Percentiles rank a stretch among this genome's conserved stretches.
Evolutionary conservation across 2,113 vertebrate genomes (phyloP).

Genomic region (Lasiurus cinereus): DNA sequence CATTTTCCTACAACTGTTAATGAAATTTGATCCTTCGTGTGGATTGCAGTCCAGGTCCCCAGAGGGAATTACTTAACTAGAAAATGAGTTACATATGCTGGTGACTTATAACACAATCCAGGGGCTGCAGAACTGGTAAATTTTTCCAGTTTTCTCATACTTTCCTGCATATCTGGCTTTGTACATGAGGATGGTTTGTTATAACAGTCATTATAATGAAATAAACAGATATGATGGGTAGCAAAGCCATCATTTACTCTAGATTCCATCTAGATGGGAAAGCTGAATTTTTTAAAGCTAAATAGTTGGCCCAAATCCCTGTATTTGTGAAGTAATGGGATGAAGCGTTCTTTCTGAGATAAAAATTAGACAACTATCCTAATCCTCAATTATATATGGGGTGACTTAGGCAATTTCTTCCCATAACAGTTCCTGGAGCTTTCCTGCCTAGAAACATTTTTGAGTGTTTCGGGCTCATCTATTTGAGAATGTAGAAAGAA

Average conservation of each 20-base stretch:
- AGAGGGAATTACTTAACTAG: slow-evolving; percentile 89
- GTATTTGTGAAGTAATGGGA: slow-evolving; percentile 52
- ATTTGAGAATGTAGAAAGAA: slow-evolving; percentile 45
- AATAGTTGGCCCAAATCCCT: slow-evolving; percentile 61
- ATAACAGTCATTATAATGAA: slow-evolving; percentile 71
- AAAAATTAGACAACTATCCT: slow-evolving; percentile 7
- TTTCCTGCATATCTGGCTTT: slow-evolving; percentile 86
- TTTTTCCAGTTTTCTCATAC: slow-evolving; percentile 88
- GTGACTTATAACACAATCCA: slow-evolving; percentile 84
- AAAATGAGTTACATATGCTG: slow-evolving; percentile 90
- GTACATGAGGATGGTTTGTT: slow-evolving; percentile 73
- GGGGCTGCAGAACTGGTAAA: slow-evolving; percentile 83
- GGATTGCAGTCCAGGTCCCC: slow-evolving; percentile 87
- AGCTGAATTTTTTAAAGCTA: slow-evolving; percentile 59
- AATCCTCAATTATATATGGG: not conserved
- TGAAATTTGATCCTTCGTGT: slow-evolving; percentile 89
- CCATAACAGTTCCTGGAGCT: not conserved
- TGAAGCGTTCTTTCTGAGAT: slow-evolving; percentile 52
- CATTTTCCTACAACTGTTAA: slow-evolving; percentile 88
- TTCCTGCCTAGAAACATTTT: slow-evolving; percentile 40
- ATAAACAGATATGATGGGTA: slow-evolving; percentile 74
- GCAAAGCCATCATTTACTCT: slow-evolving; percentile 59
- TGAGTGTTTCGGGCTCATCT: slow-evolving; percentile 13
- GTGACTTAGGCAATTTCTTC: not conserved
- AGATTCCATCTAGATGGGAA: slow-evolving; percentile 36